Percentiles rank a stretch among this genome's conserved stretches.
These are phyloP conservation scores for Ruditapes philippinarum DNA, from an alignment of 1,140 invertebrate genomes.

Conservation along the genomic window DNA sequence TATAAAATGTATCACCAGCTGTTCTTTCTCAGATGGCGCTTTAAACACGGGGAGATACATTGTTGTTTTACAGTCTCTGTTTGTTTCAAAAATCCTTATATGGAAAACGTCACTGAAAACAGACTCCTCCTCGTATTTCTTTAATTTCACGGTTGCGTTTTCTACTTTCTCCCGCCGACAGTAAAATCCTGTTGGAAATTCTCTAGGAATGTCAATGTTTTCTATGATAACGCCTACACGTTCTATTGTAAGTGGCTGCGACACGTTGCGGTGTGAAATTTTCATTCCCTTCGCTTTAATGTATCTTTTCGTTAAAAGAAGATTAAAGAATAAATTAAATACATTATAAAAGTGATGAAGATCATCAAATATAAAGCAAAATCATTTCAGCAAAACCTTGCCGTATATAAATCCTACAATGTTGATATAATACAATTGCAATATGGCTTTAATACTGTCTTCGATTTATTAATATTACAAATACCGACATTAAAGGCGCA, in stretches of 20 bases:
- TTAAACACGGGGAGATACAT: slow-evolving; percentile 28
- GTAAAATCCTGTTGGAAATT: slow-evolving; percentile 56
- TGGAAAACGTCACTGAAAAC: slow-evolving; percentile 53
- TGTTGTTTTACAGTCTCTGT: slow-evolving; percentile 22
- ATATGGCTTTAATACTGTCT: too few species aligned
- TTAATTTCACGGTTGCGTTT: slow-evolving; percentile 11
- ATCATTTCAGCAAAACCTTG: too few species aligned
- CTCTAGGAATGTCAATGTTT: slow-evolving; percentile 38
- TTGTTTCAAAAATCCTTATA: slow-evolving; percentile 47
- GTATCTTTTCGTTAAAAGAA: background rate
- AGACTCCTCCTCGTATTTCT: slow-evolving; percentile 9
- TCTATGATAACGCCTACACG: slow-evolving; percentile 40
- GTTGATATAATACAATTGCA: too few species aligned
- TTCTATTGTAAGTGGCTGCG: background rate
- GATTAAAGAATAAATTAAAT: too few species aligned
- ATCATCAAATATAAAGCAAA: too few species aligned
- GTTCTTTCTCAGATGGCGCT: slow-evolving; percentile 58
- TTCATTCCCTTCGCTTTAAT: slow-evolving; percentile 54
- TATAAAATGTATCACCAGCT: slow-evolving; percentile 22
- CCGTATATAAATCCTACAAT: too few species aligned
- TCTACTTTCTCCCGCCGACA: slow-evolving; percentile 47
- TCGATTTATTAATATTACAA: too few species aligned
- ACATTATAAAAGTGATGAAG: too few species aligned
- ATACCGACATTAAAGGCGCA: too few species aligned
- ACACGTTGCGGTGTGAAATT: background rate